Evolutionary conservation across 2,888 invertebrate species (phyloP).

Genomic region (Salticus scenicus): DNA sequence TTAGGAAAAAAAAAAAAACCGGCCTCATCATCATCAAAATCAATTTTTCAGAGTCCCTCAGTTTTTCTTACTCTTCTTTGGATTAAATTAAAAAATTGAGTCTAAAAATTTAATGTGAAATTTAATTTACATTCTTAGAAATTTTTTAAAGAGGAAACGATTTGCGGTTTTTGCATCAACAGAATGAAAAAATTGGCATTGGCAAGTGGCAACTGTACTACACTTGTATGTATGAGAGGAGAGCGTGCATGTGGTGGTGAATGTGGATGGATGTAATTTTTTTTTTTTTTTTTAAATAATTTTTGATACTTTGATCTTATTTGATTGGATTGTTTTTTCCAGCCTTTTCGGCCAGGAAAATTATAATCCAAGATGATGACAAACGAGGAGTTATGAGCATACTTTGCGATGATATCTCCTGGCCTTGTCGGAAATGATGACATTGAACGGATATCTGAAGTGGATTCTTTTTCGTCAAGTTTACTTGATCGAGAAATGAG

Average conservation of each 20-base stretch:
- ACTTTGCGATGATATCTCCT: constrained; percentile 48
- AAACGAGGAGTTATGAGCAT: constrained; percentile 60
- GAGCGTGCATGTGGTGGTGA: constrained; percentile 5
- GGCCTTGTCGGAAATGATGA: constrained; percentile 61
- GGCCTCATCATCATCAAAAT: too few relatives aligned
- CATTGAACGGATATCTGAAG: constrained; percentile 66
- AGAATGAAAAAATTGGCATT: too few relatives aligned
- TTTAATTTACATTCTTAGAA: too few relatives aligned
- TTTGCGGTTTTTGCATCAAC: too few relatives aligned
- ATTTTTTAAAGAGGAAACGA: too few relatives aligned
- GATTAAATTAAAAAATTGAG: too few relatives aligned
- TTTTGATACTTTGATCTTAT: constrained; percentile 62
- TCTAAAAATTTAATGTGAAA: too few relatives aligned
- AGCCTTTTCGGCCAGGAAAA: not conserved
- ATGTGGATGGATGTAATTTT: constrained; percentile 17
- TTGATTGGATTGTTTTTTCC: constrained; percentile 47
- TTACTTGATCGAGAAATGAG: constrained; percentile 13
- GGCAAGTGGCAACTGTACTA: too few relatives aligned
- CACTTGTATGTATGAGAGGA: not conserved
- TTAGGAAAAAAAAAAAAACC: too few relatives aligned
- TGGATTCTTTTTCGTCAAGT: constrained; percentile 23
- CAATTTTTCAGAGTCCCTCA: too few relatives aligned
- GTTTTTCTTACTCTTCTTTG: too few relatives aligned
- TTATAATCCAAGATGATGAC: constrained; percentile 49
- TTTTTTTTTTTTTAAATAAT: constrained; percentile 9